Conservation (phyloP, 2,888 invertebrate species). For the Chydorus sphaericus region DNA sequence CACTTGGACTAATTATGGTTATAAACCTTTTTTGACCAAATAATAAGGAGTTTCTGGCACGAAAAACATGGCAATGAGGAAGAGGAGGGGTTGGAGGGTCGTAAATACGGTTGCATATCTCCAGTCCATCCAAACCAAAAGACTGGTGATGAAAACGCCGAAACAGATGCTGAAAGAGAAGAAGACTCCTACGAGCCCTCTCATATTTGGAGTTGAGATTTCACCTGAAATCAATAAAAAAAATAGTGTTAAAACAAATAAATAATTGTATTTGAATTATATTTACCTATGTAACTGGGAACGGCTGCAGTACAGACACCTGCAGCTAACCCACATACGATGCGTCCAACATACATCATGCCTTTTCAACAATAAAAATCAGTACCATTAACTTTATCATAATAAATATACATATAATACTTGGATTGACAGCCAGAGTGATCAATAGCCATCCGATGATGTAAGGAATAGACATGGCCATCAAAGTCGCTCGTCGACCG, state of each 20-base stretch:
- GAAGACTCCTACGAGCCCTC: conserved; percentile 71
- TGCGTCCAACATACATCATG: conserved; percentile 37
- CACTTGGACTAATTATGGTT: neutral
- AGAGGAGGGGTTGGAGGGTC: conserved; percentile 48
- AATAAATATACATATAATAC: neutral
- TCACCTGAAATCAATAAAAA: conserved; percentile 36
- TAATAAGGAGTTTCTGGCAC: conserved; percentile 79
- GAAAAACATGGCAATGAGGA: conserved; percentile 53
- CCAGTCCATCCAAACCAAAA: conserved; percentile 27
- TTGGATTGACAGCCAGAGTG: conserved; percentile 31
- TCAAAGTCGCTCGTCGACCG: conserved; percentile 39
- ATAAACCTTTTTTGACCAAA: conserved; percentile 40
- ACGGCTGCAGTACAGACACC: conserved; percentile 71
- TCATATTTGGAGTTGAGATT: conserved; percentile 63
- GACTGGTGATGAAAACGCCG: conserved; percentile 54
- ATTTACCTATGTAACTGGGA: conserved; percentile 53
- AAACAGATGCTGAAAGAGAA: conserved; percentile 73
- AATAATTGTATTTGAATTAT: neutral
- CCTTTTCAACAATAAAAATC: conserved; percentile 2
- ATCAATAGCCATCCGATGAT: conserved; percentile 43
- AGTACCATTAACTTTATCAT: neutral
- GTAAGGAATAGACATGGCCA: conserved; percentile 37
- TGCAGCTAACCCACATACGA: conserved; percentile 55
- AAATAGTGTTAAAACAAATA: neutral
- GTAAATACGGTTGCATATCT: conserved; percentile 48